These are phyloP conservation scores for Sandelia bainsii DNA, from an alignment of 2,797 vertebrate species.

Conservation along the genomic window DNA sequence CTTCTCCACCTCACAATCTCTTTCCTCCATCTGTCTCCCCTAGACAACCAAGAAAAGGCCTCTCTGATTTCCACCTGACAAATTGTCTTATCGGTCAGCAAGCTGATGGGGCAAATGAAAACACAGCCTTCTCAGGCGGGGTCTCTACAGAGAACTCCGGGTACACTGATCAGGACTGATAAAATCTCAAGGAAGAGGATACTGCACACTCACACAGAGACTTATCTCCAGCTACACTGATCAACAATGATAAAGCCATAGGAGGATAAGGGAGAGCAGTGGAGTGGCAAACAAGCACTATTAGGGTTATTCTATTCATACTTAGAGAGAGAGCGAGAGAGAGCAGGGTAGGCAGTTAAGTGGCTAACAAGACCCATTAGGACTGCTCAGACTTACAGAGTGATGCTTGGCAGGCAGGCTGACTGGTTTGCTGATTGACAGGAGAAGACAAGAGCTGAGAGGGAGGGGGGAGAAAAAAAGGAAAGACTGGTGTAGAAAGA, in stretches of 20 bases:
- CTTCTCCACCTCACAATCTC: constrained; percentile 24
- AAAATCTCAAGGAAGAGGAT: constrained; percentile 82
- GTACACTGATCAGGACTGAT: constrained; percentile 91
- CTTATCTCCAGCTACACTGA: constrained; percentile 91
- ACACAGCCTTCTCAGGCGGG: constrained; percentile 84
- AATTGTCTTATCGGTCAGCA: constrained; percentile 86
- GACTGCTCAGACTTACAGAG: constrained; percentile 56
- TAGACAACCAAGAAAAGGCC: constrained; percentile 73
- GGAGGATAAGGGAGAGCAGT: constrained; percentile 88
- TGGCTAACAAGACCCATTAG: constrained; percentile 76
- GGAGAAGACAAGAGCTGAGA: constrained; percentile 17
- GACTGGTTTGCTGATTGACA: constrained; percentile 65
- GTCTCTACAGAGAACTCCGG: constrained; percentile 64
- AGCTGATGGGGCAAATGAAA: constrained; percentile 87
- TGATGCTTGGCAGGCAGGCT: constrained; percentile 52
- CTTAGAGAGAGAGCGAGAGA: constrained; percentile 31
- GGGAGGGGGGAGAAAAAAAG: not conserved
- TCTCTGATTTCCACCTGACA: constrained; percentile 89
- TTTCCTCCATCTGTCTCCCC: constrained; percentile 60
- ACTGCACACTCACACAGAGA: constrained; percentile 78
- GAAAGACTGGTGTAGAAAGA: not conserved
- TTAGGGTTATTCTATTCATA: constrained; percentile 90
- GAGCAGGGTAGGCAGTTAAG: constrained; percentile 48
- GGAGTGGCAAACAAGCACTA: constrained; percentile 91
- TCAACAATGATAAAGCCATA: constrained; percentile 88